Conservation (phyloP, 1,140 invertebrate genomes). For the Lordiphosa collinella region DNA sequence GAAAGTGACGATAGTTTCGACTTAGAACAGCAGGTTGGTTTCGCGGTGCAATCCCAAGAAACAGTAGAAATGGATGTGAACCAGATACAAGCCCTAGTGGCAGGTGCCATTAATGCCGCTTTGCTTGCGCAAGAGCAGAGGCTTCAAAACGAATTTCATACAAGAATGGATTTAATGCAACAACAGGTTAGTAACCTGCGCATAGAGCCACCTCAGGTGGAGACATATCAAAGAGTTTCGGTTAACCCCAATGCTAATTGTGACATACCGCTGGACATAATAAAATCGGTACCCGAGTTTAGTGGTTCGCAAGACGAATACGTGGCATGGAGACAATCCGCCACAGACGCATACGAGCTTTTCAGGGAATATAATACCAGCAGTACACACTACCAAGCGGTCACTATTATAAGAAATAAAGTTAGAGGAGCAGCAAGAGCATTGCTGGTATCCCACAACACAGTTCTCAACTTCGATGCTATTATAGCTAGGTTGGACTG, state of each 20-base stretch:
- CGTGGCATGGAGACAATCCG: slow-evolving; percentile 23
- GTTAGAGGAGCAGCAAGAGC: background rate
- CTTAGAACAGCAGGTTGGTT: no score
- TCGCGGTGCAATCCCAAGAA: no score
- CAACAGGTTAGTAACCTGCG: background rate
- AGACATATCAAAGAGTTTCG: background rate
- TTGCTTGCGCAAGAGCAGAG: background rate
- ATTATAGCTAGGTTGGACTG: slow-evolving; percentile 5
- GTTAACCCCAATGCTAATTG: slow-evolving; percentile 2
- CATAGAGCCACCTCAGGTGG: background rate
- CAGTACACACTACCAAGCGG: slow-evolving; percentile 10
- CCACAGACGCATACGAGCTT: slow-evolving; percentile 15
- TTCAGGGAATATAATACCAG: slow-evolving; percentile 1
- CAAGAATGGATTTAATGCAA: background rate
- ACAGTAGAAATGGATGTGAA: background rate
- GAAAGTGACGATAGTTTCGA: no score
- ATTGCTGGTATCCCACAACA: background rate
- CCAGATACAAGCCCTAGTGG: background rate
- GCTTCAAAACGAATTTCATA: background rate
- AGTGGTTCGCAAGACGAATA: slow-evolving; percentile 11
- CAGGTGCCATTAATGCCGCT: background rate
- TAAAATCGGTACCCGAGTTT: slow-evolving; percentile 18
- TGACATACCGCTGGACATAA: slow-evolving; percentile 18
- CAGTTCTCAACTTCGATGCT: no score
- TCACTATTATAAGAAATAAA: background rate